Conservation (phyloP, 1,140 invertebrate genomes). For the Maconellicoccus hirsutus region DNA sequence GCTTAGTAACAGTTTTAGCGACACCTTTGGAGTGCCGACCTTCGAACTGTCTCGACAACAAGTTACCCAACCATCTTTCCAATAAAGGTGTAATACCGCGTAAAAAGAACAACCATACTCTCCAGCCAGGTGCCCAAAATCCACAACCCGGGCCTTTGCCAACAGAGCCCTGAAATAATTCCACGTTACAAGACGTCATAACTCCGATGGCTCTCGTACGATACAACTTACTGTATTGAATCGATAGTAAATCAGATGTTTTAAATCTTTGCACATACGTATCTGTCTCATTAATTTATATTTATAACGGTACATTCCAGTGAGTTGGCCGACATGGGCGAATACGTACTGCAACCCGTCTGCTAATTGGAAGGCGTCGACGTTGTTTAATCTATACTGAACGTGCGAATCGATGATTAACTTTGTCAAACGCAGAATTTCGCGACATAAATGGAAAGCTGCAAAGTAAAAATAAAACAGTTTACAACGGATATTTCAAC, state of each 20-base stretch:
- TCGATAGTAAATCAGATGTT: conserved; percentile 98
- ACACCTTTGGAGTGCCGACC: conserved; percentile 97
- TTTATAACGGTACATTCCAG: conserved; percentile 99
- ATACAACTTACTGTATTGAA: conserved; percentile 82
- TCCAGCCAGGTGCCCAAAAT: conserved; percentile 98
- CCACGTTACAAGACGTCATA: background rate
- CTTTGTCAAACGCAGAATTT: conserved; percentile 95
- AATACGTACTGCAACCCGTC: conserved; percentile 99
- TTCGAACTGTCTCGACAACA: conserved; percentile 96
- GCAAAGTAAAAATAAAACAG: conserved; percentile 30
- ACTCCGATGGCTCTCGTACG: background rate
- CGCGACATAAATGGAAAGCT: conserved; percentile 97
- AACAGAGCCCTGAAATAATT: conserved; percentile 66
- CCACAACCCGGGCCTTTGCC: conserved; percentile 99
- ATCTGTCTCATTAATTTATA: conserved; percentile 99
- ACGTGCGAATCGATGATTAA: conserved; percentile 98
- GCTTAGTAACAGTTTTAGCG: conserved; percentile 99
- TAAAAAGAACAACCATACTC: conserved; percentile 99
- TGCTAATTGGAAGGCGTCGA: conserved; percentile 96
- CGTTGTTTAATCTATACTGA: conserved; percentile 97
- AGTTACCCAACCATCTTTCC: conserved; percentile 95
- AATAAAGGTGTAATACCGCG: conserved; percentile 94
- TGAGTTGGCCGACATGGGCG: conserved; percentile 97
- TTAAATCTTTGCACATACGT: conserved; percentile 99
- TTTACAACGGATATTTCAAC: background rate